phyloP scores from a whole-genome alignment of 2,113 vertebrate genomes.

The Perognathus longimembris region DNA sequence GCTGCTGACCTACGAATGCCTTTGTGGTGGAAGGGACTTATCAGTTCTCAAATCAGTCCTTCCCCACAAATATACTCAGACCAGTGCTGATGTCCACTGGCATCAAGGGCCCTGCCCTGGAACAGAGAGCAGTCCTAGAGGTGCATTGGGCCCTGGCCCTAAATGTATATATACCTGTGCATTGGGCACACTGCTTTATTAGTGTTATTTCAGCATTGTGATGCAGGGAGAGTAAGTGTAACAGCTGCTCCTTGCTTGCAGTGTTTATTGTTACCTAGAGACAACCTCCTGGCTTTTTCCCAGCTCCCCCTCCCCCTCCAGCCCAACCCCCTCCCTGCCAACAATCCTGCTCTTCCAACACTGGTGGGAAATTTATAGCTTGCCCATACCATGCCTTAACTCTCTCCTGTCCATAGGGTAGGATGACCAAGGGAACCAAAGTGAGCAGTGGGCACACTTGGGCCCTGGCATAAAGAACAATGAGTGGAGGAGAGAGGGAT shows the following conservation, averaged over 20 bases:
- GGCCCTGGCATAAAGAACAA: not conserved
- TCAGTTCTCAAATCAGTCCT: not conserved
- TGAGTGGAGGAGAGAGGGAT: not conserved
- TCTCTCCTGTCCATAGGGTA: constrained; percentile 78
- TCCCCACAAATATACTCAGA: not conserved
- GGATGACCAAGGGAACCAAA: constrained; percentile 34
- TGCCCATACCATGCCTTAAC: constrained; percentile 84
- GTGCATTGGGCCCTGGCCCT: not conserved
- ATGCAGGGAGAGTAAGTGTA: constrained; percentile 89
- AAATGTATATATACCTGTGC: constrained; percentile 57
- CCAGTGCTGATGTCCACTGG: constrained; percentile 17
- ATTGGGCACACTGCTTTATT: constrained; percentile 82
- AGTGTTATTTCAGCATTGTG: constrained; percentile 90
- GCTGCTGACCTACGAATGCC: not conserved
- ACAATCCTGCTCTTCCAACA: constrained; percentile 80
- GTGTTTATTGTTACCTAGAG: constrained; percentile 92
- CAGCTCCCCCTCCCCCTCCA: constrained; percentile 82
- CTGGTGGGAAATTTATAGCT: constrained; percentile 88
- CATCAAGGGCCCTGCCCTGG: not conserved
- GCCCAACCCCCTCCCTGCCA: constrained; percentile 78
- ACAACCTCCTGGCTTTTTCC: constrained; percentile 90
- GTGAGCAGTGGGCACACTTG: constrained; percentile 4
- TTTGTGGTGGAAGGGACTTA: not conserved
- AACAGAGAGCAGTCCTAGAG: constrained; percentile 44
- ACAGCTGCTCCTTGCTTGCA: constrained; percentile 90